Evolutionary conservation across 2,888 invertebrate genomes (phyloP).

Genomic region (Melolontha melolontha): DNA sequence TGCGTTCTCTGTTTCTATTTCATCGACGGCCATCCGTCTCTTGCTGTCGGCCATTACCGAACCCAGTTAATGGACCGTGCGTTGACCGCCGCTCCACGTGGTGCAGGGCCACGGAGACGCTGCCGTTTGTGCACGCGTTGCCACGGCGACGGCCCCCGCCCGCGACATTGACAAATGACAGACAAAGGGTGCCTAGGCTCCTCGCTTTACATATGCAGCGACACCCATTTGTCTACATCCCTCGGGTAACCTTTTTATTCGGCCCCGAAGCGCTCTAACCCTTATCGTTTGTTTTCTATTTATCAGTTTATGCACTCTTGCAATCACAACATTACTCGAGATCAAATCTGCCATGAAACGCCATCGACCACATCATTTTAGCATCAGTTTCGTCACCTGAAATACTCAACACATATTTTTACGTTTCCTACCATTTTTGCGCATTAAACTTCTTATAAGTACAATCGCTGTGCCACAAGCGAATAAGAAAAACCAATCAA

Average conservation of each 20-base stretch:
- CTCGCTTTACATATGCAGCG: constrained; percentile 68
- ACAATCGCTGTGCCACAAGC: too few species aligned
- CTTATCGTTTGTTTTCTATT: constrained; percentile 50
- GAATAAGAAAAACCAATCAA: too few species aligned
- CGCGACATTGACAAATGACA: constrained; percentile 67
- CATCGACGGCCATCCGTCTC: constrained; percentile 63
- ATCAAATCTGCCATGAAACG: constrained; percentile 42
- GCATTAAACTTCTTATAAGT: too few species aligned
- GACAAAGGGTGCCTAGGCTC: constrained; percentile 66
- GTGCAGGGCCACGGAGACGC: constrained; percentile 47
- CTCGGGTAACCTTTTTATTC: constrained; percentile 51
- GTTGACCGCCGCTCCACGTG: constrained; percentile 53
- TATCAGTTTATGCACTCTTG: constrained; percentile 45
- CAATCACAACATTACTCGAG: constrained; percentile 43
- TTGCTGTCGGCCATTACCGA: constrained; percentile 65
- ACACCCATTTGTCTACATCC: constrained; percentile 66
- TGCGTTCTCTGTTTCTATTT: constrained; percentile 25
- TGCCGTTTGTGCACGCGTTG: constrained; percentile 54
- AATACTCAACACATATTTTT: background rate
- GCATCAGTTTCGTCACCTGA: constrained; percentile 21
- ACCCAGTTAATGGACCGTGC: constrained; percentile 57
- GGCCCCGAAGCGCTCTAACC: constrained; percentile 49
- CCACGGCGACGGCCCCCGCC: constrained; percentile 63
- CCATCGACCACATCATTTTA: constrained; percentile 37
- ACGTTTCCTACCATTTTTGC: too few species aligned